Evolutionary conservation across 2,888 invertebrate genomes (phyloP).

Genomic region (Agrochola macilenta): DNA sequence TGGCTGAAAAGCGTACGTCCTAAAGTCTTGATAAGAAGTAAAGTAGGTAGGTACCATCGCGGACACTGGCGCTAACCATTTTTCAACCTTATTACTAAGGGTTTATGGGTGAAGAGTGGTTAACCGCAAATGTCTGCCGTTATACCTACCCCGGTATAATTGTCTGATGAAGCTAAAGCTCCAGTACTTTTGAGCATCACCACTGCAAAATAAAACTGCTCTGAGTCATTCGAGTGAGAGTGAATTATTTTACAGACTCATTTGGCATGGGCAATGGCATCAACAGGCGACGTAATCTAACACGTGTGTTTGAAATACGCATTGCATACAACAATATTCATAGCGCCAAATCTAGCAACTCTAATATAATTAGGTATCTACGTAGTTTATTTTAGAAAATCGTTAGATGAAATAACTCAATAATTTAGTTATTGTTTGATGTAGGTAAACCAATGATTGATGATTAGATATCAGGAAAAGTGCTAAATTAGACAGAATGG

Average conservation of each 20-base stretch:
- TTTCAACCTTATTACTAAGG: no score
- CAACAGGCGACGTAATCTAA: slow-evolving; percentile 33
- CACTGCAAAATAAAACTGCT: slow-evolving; percentile 12
- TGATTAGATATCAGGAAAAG: not conserved
- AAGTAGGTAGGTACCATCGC: not conserved
- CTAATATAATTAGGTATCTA: no score
- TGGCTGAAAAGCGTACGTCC: no score
- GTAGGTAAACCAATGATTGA: not conserved
- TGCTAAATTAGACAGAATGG: not conserved
- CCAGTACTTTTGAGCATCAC: not conserved
- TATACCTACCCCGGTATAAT: not conserved
- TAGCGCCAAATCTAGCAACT: slow-evolving; percentile 1
- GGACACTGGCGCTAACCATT: no score
- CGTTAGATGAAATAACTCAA: not conserved
- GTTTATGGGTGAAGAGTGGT: no score
- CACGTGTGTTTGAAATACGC: slow-evolving; percentile 51
- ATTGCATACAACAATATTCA: slow-evolving; percentile 20
- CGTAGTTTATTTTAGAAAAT: not conserved
- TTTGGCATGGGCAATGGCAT: slow-evolving; percentile 52
- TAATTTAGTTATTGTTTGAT: not conserved
- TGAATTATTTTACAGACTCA: slow-evolving; percentile 26
- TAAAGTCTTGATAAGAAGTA: not conserved
- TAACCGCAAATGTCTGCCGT: no score
- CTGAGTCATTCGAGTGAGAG: slow-evolving; percentile 34
- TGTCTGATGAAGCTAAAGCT: not conserved